phyloP scores from a whole-genome alignment of 2,113 vertebrate species.

The Macquaria ambigua region DNA sequence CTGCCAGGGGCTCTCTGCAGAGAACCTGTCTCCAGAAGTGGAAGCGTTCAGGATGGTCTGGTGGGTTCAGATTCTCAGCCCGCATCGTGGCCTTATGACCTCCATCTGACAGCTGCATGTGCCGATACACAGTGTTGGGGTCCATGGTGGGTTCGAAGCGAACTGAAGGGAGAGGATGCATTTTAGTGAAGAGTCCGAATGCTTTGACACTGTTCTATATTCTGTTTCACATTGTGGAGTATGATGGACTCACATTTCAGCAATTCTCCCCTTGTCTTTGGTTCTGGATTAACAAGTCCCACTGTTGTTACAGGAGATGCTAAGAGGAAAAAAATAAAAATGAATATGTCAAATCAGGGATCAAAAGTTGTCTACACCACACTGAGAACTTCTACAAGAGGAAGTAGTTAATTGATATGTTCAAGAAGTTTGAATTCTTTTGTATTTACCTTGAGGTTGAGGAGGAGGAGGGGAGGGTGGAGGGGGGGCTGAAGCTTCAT shows the following conservation, averaged over 20 bases:
- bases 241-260: conserved; percentile 82
- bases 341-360: neutral
- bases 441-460: conserved; percentile 54
- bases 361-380: neutral
- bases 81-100: conserved; percentile 75
- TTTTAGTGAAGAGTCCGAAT: neutral
- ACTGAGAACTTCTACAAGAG: neutral
- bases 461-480: conserved; percentile 23
- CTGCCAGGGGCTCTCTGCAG: conserved; percentile 80
- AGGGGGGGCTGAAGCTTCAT: conserved; percentile 63
- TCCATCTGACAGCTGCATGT: conserved; percentile 76
- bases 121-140: conserved; percentile 78
- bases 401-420: neutral
- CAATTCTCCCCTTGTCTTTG: conserved; percentile 81
- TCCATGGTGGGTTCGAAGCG: conserved; percentile 82
- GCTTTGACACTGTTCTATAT: neutral
- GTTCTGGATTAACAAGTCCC: conserved; percentile 58
- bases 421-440: neutral
- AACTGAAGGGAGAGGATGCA: conserved; percentile 61
- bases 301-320: conserved; percentile 25
- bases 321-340: neutral
- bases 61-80: conserved; percentile 77
- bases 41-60: conserved; percentile 82
- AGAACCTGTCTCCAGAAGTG: conserved; percentile 85
- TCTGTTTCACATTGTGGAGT: neutral